Evolutionary conservation across 1,140 invertebrate genomes (phyloP).

Genomic region (Diachasma alloeum): DNA sequence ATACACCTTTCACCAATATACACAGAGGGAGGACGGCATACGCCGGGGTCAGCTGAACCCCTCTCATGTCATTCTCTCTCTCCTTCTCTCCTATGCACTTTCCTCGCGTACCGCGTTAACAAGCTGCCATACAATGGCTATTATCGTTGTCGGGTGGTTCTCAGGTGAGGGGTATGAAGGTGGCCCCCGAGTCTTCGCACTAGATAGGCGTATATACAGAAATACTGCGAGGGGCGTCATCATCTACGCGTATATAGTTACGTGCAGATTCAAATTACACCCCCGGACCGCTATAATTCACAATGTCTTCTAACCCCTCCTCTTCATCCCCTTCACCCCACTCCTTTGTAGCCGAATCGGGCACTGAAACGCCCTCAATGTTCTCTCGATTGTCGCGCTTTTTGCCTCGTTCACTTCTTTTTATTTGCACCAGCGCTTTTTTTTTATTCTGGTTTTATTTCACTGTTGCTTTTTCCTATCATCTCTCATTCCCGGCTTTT

Average conservation of each 20-base stretch:
- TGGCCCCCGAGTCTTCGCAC: neutral
- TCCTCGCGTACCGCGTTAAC: constrained; percentile 45
- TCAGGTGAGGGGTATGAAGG: neutral
- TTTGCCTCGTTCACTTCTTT: neutral
- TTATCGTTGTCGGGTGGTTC: constrained; percentile 36
- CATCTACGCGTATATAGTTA: constrained; percentile 13
- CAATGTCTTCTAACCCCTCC: constrained; percentile 9
- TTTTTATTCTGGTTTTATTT: neutral
- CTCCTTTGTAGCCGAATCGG: constrained; percentile 12
- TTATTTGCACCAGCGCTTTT: neutral
- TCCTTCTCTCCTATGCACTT: constrained; percentile 2
- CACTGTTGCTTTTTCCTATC: neutral
- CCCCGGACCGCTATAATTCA: constrained; percentile 26
- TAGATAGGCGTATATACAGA: constrained; percentile 1
- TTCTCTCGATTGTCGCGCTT: constrained; percentile 20
- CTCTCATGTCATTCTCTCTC: neutral
- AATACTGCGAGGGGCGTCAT: constrained; percentile 8
- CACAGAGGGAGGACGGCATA: constrained; percentile 14
- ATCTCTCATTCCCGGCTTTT: neutral
- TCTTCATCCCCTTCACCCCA: neutral
- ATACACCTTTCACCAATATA: constrained; percentile 5
- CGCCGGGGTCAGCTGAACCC: constrained; percentile 36
- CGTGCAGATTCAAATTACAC: constrained; percentile 28
- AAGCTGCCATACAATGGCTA: constrained; percentile 44
- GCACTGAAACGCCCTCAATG: constrained; percentile 12